Evolutionary conservation across 1,140 invertebrate species (phyloP).

Genomic region (Monomorium pharaonis): DNA sequence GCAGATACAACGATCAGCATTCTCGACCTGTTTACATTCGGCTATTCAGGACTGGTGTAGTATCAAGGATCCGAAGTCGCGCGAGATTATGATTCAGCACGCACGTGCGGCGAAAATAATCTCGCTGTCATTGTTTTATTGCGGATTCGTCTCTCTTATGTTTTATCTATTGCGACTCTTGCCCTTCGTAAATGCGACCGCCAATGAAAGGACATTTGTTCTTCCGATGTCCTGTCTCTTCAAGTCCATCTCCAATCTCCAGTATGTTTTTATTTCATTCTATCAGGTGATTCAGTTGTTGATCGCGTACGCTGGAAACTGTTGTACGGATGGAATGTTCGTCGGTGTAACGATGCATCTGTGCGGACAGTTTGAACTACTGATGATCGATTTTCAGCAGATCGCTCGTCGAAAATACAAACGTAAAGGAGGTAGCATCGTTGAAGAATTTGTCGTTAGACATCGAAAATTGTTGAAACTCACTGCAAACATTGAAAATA

Average conservation of each 20-base stretch:
- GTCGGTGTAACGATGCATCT: slow-evolving; percentile 37
- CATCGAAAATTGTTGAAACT: slow-evolving; percentile 27
- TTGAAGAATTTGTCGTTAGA: background rate
- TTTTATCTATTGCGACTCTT: slow-evolving; percentile 18
- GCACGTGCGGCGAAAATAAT: slow-evolving; percentile 19
- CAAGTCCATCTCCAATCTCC: slow-evolving; percentile 2
- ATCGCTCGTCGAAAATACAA: background rate
- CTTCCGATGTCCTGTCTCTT: slow-evolving; percentile 41
- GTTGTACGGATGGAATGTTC: slow-evolving; percentile 31
- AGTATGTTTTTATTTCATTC: slow-evolving; percentile 12
- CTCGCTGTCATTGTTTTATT: slow-evolving; percentile 29
- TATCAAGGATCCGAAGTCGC: slow-evolving; percentile 7
- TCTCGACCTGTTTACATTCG: background rate
- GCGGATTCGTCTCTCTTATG: slow-evolving; percentile 14
- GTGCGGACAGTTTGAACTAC: slow-evolving; percentile 23
- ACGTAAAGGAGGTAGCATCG: background rate
- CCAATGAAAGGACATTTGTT: background rate
- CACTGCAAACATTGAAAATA: slow-evolving; percentile 17
- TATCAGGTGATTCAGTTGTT: slow-evolving; percentile 38
- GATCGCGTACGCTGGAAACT: slow-evolving; percentile 28
- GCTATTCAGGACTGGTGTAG: slow-evolving; percentile 36
- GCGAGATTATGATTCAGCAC: slow-evolving; percentile 32
- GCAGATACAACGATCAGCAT: slow-evolving; percentile 19
- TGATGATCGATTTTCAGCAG: slow-evolving; percentile 17
- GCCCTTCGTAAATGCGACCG: background rate